Conservation (phyloP, 2,797 vertebrate genomes). For the Muraenolepis orangiensis region DNA sequence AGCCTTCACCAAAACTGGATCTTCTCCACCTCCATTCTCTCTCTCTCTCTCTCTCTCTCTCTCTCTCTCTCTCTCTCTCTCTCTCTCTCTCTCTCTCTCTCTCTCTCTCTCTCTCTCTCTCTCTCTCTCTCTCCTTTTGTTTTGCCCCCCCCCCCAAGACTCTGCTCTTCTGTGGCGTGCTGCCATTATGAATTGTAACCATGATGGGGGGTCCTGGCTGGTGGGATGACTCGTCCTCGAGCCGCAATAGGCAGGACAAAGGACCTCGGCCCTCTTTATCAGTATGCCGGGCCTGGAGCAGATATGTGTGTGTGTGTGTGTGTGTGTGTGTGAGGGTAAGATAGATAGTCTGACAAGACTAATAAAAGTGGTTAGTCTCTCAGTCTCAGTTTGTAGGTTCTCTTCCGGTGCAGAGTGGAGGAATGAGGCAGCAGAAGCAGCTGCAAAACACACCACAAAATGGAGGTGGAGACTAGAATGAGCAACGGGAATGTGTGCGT, state of each 20-base stretch:
- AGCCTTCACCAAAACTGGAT: background rate
- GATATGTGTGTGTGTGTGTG: slow-evolving; percentile 5
- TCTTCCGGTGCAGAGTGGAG: background rate
- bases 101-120: slow-evolving; percentile 42
- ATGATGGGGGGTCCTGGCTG: background rate
- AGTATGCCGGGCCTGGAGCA: slow-evolving; percentile 47
- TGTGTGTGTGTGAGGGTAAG: slow-evolving; percentile 36
- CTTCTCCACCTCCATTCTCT: slow-evolving; percentile 43
- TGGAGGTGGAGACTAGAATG: slow-evolving; percentile 5
- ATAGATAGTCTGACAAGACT: slow-evolving; percentile 51
- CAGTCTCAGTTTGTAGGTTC: slow-evolving; percentile 31
- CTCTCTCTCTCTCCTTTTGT: slow-evolving; percentile 27
- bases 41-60: slow-evolving; percentile 42
- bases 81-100: slow-evolving; percentile 33
- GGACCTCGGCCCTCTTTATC: slow-evolving; percentile 36
- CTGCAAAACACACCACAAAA: slow-evolving; percentile 12
- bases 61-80: slow-evolving; percentile 27
- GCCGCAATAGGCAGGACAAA: slow-evolving; percentile 30
- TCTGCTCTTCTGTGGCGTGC: slow-evolving; percentile 14
- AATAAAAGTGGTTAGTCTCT: slow-evolving; percentile 41
- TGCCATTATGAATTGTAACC: slow-evolving; percentile 22
- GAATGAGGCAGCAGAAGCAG: slow-evolving; percentile 21
- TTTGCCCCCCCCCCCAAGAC: slow-evolving; percentile 1
- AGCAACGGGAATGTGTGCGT: background rate
- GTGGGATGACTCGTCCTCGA: background rate